A percentile compares a stretch with the other conserved stretches of the same genome.
phyloP scores from a whole-genome alignment of 1,140 invertebrate genomes.

The Schlechtendalia chinensis region DNA sequence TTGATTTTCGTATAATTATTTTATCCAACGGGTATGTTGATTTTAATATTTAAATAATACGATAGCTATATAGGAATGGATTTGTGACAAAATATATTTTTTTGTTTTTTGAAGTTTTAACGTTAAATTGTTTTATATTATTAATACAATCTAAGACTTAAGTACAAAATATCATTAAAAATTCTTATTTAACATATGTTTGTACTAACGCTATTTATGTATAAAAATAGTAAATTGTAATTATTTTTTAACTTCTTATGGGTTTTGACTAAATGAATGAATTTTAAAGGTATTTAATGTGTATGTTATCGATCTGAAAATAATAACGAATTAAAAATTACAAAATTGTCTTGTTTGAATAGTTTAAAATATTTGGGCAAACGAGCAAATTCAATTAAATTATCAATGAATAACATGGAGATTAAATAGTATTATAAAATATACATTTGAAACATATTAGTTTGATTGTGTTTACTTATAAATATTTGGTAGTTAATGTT shows the following conservation, averaged over 20 bases:
- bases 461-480: not conserved
- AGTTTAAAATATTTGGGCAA: conserved; percentile 36
- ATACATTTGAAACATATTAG: not conserved
- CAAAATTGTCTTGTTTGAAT: conserved; percentile 27
- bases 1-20: no score
- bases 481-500: not conserved
- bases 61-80: not conserved
- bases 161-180: not conserved
- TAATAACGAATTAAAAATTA: not conserved
- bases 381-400: not conserved
- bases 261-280: not conserved
- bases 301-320: not conserved
- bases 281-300: not conserved
- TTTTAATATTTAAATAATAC: not conserved
- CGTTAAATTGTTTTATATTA: not conserved
- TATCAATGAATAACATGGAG: not conserved
- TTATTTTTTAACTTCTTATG: not conserved
- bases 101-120: not conserved
- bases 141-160: not conserved
- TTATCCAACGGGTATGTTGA: not conserved
- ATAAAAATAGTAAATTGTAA: not conserved
- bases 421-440: not conserved
- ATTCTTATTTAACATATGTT: not conserved
- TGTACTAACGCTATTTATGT: not conserved
- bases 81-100: not conserved